Base-by-base conservation (phyloP, 2,888 invertebrate species). In the Ephialtes manifestator region DNA sequence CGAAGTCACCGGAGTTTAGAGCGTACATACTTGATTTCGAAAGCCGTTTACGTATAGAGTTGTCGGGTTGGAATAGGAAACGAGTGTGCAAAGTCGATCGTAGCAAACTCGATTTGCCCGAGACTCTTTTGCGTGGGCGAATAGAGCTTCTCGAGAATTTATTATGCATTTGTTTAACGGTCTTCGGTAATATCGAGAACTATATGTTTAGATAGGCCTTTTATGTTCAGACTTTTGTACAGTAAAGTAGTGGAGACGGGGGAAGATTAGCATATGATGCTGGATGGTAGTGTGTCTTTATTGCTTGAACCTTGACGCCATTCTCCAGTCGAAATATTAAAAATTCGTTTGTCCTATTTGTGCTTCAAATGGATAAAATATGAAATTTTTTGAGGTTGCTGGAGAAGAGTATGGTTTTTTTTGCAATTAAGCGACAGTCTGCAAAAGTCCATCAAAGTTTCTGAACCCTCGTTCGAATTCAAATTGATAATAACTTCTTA, bases 11-110 rank as follows among this genome's bases (percentile, higher is more conserved):
- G 65, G 24, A 77, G 53, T 48, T 70, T 68, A 58, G 81, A 81
- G 31, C 43, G 72, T 60, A 35, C 60, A 63, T n/a, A 63, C 31
- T 31, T 63, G 63, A 78, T 84, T 84, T 78, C 84, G 84, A 81
- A 84, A 84, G 84, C 70, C 51, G 74, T 63, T 84, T 51, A 43
- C 48, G 76, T 51, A 39, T 67, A 24, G 20, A 15, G 31, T 20
- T 28, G 70, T 24, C 15, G 63, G 68, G n/a, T 55, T 75, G 43
- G 74, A 74, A 53, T 67, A 53, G 63, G 35, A 75, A 79, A 31
- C 74, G 75, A 79, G 75, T 75, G 70, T 71, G 83, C 70, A 48
- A 35, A 71, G 28, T 46, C 70, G 77, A 46, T 76, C 70, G n/a
- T 15, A 55, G 71, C 75, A 20, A 31, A 67, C 43, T 43, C 81